phyloP scores from a whole-genome alignment of 2,113 vertebrate species.

The Hippolais icterina region DNA sequence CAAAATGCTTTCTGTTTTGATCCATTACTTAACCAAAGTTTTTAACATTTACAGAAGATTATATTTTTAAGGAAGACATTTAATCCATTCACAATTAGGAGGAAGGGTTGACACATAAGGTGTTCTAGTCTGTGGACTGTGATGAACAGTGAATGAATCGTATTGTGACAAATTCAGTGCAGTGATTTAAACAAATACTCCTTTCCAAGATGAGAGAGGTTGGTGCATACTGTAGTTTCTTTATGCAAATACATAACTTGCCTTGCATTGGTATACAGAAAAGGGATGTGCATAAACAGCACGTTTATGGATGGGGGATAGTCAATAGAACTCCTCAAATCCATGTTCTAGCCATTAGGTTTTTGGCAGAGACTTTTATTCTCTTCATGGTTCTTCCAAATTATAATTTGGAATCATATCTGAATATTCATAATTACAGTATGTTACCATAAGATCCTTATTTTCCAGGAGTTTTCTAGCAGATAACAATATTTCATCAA shows the following conservation, averaged over 20 bases:
- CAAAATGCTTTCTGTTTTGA: neutral
- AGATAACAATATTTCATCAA: neutral
- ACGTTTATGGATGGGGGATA: neutral
- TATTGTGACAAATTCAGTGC: neutral
- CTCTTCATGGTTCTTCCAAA: neutral
- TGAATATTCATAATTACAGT: neutral
- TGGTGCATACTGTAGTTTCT: neutral
- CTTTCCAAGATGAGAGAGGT: neutral
- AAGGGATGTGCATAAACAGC: neutral
- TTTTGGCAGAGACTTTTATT: neutral
- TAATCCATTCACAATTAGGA: neutral
- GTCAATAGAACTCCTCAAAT: neutral
- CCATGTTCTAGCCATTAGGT: neutral
- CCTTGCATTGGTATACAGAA: neutral
- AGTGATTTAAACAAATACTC: neutral
- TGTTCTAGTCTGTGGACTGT: neutral
- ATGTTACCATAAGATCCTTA: neutral
- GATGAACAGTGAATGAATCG: neutral
- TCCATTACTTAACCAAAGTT: neutral
- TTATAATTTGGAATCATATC: neutral
- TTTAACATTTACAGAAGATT: neutral
- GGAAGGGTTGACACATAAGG: neutral
- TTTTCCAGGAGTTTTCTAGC: neutral
- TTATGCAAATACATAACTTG: neutral
- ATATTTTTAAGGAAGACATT: neutral